Conservation (phyloP, 2,888 invertebrate genomes). For the Osmoderma eremita region DNA sequence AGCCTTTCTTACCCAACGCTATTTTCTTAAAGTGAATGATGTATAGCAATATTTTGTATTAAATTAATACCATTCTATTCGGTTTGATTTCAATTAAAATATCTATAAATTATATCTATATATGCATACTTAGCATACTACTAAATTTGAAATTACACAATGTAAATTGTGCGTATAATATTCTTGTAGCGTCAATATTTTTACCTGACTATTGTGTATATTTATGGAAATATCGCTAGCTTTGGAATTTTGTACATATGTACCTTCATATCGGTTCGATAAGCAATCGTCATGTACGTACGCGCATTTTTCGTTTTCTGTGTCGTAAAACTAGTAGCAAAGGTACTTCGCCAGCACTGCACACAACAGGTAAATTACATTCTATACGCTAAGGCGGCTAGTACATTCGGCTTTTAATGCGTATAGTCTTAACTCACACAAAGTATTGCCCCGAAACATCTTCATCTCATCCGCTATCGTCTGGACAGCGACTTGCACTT, state of each 20-base stretch:
- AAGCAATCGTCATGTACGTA: conserved; percentile 25
- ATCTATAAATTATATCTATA: too few species aligned
- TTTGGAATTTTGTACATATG: conserved; percentile 15
- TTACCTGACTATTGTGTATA: conserved; percentile 8
- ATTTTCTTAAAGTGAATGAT: too few species aligned
- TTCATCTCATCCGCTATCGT: background rate
- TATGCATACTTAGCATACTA: too few species aligned
- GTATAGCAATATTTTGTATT: too few species aligned
- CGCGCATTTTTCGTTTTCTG: conserved; percentile 21
- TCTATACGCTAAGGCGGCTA: background rate
- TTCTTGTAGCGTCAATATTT: background rate
- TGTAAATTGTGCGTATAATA: background rate
- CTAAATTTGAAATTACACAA: background rate
- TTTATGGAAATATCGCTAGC: conserved; percentile 3
- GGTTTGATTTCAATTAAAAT: too few species aligned
- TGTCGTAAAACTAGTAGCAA: conserved; percentile 25
- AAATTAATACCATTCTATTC: too few species aligned
- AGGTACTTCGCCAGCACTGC: background rate
- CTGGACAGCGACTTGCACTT: too few species aligned
- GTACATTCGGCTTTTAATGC: background rate
- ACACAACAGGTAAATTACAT: conserved; percentile 17
- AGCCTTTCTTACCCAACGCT: too few species aligned
- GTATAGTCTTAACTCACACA: too few species aligned
- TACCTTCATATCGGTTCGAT: conserved; percentile 32
- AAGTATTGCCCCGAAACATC: background rate